Evolutionary conservation across 1,140 invertebrate genomes (phyloP).

Genomic region (Brachionus paranguensis): DNA sequence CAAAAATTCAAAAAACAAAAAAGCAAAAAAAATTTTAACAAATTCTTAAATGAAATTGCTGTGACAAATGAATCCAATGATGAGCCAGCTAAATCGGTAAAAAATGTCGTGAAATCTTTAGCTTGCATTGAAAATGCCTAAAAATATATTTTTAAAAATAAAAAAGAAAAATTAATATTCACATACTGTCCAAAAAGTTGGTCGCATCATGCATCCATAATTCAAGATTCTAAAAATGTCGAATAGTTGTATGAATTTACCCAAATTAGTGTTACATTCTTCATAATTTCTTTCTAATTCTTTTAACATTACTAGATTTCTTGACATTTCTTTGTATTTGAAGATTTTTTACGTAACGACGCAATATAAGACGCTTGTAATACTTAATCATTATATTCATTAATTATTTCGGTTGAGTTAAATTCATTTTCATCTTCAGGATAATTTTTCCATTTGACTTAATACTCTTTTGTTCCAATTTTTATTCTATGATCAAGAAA

Average conservation of each 20-base stretch:
- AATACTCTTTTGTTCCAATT: no score
- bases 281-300: constrained; percentile 2
- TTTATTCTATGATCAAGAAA: no score
- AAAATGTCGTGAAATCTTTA: constrained; percentile 8
- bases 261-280: background rate
- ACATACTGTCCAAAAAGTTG: constrained; percentile 11
- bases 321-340: no score
- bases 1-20: background rate
- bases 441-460: no score
- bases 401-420: no score
- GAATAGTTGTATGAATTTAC: background rate
- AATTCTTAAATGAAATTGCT: constrained; percentile 26
- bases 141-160: background rate
- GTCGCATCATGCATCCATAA: background rate
- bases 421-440: no score
- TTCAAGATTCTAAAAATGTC: background rate
- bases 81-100: constrained; percentile 13
- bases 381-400: no score
- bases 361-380: no score
- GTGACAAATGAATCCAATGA: constrained; percentile 12
- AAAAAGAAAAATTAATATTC: background rate
- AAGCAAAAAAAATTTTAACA: constrained; percentile 24
- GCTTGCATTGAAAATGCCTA: background rate
- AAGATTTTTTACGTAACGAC: no score
- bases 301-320: background rate